Evolutionary conservation across 2,888 invertebrate species (phyloP).

Genomic region (Furcula furcula): DNA sequence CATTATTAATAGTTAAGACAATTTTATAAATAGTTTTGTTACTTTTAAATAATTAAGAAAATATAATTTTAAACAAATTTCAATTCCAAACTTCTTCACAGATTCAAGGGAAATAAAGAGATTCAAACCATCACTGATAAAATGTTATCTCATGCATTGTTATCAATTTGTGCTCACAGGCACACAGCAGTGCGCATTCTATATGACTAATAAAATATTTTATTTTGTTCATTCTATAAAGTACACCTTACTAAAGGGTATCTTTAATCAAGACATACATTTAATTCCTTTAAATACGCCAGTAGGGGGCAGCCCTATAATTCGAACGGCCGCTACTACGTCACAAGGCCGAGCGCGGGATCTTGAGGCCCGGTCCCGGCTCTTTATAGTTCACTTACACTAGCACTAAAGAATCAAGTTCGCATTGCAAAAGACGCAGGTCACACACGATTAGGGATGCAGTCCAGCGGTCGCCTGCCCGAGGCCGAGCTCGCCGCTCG

Average conservation of each 20-base stretch:
- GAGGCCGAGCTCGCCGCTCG: constrained; percentile 25
- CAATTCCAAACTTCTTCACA: constrained; percentile 63
- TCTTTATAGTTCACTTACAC: constrained; percentile 47
- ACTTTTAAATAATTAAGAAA: constrained; percentile 65
- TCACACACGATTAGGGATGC: constrained; percentile 32
- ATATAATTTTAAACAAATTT: constrained; percentile 64
- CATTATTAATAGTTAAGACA: constrained; percentile 35
- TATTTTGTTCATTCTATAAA: constrained; percentile 45
- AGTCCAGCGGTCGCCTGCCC: constrained; percentile 57
- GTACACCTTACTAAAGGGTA: constrained; percentile 53
- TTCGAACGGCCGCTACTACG: constrained; percentile 6
- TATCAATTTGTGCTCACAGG: not conserved
- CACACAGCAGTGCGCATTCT: constrained; percentile 17
- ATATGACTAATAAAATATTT: constrained; percentile 59
- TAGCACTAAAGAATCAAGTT: constrained; percentile 47
- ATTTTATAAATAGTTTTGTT: constrained; percentile 36
- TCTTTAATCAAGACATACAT: constrained; percentile 51
- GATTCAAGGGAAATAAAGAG: constrained; percentile 37
- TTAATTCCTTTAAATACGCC: constrained; percentile 56
- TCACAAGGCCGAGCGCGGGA: constrained; percentile 2
- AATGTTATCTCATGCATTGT: constrained; percentile 19
- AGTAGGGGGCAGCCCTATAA: constrained; percentile 53
- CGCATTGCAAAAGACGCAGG: constrained; percentile 44
- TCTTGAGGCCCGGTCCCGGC: constrained; percentile 11
- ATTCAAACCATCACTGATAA: constrained; percentile 27